phyloP scores from a whole-genome alignment of 2,888 invertebrate species.

The Scaptomyza tumidula region DNA sequence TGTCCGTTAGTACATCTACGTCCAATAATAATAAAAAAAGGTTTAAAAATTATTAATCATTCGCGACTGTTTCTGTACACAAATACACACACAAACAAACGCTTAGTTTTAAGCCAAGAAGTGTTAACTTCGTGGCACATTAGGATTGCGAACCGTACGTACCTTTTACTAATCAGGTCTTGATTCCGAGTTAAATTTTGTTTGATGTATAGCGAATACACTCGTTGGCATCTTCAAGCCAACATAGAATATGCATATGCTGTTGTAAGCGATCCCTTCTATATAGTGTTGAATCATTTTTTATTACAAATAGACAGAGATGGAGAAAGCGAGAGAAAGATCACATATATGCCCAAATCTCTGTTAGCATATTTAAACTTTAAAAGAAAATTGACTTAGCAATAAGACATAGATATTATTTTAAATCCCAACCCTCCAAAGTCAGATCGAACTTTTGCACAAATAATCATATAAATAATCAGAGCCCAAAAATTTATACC shows the following conservation, averaged over 20 bases:
- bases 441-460: neutral
- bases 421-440: neutral
- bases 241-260: constrained; percentile 1
- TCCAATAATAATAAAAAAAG: too few species aligned
- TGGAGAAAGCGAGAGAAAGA: neutral
- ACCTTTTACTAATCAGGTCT: constrained; percentile 24
- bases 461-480: too few species aligned
- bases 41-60: neutral
- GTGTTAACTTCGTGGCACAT: constrained; percentile 16
- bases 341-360: neutral
- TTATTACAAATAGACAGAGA: neutral
- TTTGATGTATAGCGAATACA: neutral
- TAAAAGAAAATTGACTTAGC: neutral
- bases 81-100: neutral
- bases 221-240: constrained; percentile 1
- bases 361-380: neutral
- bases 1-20: too few species aligned
- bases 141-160: constrained; percentile 13
- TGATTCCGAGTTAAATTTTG: constrained; percentile 12
- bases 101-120: neutral
- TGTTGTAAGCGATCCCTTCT: constrained; percentile 5
- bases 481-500: too few species aligned
- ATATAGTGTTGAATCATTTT: neutral
- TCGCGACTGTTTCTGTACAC: neutral
- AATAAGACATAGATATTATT: neutral